Evolutionary conservation across 2,113 vertebrate species (phyloP).

Genomic region (Dermatemys mawii): DNA sequence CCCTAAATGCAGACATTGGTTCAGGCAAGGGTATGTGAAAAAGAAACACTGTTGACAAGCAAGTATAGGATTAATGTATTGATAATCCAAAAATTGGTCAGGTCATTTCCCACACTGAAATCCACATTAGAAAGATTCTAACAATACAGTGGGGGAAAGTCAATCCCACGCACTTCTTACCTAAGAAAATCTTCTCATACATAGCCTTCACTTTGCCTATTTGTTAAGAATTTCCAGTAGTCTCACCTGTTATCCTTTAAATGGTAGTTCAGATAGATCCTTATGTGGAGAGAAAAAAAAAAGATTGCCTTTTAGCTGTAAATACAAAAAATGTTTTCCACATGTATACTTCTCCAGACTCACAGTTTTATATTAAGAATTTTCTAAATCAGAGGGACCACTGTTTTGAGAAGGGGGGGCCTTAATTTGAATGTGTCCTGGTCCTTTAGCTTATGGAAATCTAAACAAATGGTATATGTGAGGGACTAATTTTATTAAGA

Average conservation of each 20-base stretch:
- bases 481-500: background rate
- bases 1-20: background rate
- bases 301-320: background rate
- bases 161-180: background rate
- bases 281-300: background rate
- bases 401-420: background rate
- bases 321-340: background rate
- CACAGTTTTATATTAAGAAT: background rate
- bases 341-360: background rate
- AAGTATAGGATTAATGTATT: background rate
- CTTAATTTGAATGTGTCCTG: background rate
- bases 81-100: background rate
- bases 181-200: background rate
- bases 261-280: background rate
- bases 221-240: background rate
- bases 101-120: background rate
- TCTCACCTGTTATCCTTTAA: background rate
- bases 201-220: background rate
- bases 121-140: background rate
- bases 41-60: background rate
- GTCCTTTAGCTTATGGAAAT: background rate
- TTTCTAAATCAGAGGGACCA: background rate
- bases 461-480: background rate
- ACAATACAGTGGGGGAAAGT: background rate
- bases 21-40: background rate